Conservation (phyloP, 2,888 invertebrate genomes). For the Drosophila pseudotalamancana region DNA sequence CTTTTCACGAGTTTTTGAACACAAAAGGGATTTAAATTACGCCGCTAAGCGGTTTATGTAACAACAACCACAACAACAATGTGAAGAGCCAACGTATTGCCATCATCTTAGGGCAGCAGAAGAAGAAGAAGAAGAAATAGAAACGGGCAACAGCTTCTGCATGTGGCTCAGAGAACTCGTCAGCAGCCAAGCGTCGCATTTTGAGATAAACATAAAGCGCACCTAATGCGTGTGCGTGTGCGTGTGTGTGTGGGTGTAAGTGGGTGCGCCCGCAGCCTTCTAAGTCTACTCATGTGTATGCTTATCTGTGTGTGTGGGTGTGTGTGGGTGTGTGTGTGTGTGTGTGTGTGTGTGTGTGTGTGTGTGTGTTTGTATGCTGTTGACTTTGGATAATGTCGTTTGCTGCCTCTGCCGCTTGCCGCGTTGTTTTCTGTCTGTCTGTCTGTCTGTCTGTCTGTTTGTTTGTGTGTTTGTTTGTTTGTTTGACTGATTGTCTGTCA, state of each 20-base stretch:
- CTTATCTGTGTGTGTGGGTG: not conserved
- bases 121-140: not conserved
- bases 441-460: constrained; percentile 70
- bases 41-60: constrained; percentile 74
- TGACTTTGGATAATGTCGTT: constrained; percentile 79
- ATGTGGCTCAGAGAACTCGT: constrained; percentile 56
- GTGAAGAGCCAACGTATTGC: constrained; percentile 61
- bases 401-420: constrained; percentile 43
- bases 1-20: constrained; percentile 68
- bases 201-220: constrained; percentile 75
- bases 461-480: constrained; percentile 58
- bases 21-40: constrained; percentile 78
- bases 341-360: constrained; percentile 10
- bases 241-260: not conserved
- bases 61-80: constrained; percentile 40
- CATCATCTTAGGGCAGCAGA: constrained; percentile 29
- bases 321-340: constrained; percentile 10
- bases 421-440: constrained; percentile 30
- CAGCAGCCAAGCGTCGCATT: constrained; percentile 73
- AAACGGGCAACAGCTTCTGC: not conserved
- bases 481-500: constrained; percentile 72
- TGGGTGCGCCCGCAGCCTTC: not conserved
- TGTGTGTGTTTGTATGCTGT: constrained; percentile 53
- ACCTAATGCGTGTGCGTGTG: constrained; percentile 55
- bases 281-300: not conserved